Base-by-base conservation (phyloP, 2,888 invertebrate genomes). In the Lithophane semibrunnea region DNA sequence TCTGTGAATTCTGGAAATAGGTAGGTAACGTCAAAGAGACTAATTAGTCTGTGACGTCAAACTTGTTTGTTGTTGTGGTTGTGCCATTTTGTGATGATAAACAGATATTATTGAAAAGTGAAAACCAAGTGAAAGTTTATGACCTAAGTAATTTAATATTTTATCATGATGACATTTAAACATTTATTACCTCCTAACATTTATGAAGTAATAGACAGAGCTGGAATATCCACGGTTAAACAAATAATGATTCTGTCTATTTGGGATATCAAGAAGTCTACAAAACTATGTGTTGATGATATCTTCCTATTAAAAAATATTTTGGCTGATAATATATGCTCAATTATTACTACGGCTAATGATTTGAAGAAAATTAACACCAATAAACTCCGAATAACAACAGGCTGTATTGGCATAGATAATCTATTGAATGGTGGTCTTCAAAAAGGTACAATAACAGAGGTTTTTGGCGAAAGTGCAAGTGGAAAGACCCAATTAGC, bases 401-500 rank as follows among this genome's bases (percentile, higher is more conserved):
- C 95, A 73, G 98, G 98, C 16, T 98, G 98, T 92, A 65, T 88
- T 70, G 91, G 92, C 73, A 94, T 98, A 73, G 97, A 98, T 92
- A 89, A 89, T 52, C 92, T 97, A 80, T 92, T 98, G 42, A 93
- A 94, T 86, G 98, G 98, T 76, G 99, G 99, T 52, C 96, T 98
- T 77, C 94, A 97, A 66, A 94, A 94, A 86, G 97, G 97, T 83
- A 98, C 98, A 47, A 97, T 99, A 71, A 98, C 98, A 75, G 98
- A 99, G 96, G 95, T 99, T 87, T 97, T 97, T 92, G 99, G 98
- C n/a, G 97, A 98, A 93, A 98, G 98, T 95, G 98, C 98, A 24
- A 97, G 97, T 88, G 98, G 98, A 10, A 99, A 99, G 96, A 98
- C 98, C 0, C 99, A 99, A 92, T 91, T 98, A 64, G 98, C 97